phyloP scores from a whole-genome alignment of 2,113 vertebrate species.

The Phoxinus phoxinus region DNA sequence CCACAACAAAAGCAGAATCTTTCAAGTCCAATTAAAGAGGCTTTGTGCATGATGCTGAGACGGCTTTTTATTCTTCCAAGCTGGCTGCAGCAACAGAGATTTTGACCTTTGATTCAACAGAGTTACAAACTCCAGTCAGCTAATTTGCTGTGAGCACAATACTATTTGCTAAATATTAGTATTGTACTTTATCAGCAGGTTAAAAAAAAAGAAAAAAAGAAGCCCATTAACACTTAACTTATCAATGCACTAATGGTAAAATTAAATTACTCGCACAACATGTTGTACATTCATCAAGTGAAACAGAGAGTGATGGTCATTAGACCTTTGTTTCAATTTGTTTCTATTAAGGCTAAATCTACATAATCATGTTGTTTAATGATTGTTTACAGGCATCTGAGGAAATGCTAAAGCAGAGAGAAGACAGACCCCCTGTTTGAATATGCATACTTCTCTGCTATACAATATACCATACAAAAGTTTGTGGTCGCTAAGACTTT shows the following conservation, averaged over 20 bases:
- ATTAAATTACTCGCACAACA: neutral
- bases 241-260: neutral
- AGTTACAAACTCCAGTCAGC: conserved; percentile 24
- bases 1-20: conserved; percentile 61
- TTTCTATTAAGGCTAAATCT: conserved; percentile 2
- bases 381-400: neutral
- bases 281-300: neutral
- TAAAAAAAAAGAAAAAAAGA: conserved; percentile 19
- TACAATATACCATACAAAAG: neutral
- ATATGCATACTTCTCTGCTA: neutral
- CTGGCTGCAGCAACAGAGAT: conserved; percentile 57
- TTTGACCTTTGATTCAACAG: conserved; percentile 49
- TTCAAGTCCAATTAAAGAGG: conserved; percentile 63
- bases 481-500: neutral
- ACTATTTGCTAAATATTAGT: neutral
- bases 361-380: neutral
- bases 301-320: neutral
- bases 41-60: conserved; percentile 39
- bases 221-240: neutral
- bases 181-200: conserved; percentile 4
- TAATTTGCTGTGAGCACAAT: conserved; percentile 36
- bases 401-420: neutral
- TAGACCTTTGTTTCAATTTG: neutral
- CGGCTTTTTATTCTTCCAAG: conserved; percentile 60
- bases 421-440: neutral